A percentile compares a stretch with the other conserved stretches of the same genome.
phyloP scores from a whole-genome alignment of 2,888 invertebrate species.

The Cantharis nigra region DNA sequence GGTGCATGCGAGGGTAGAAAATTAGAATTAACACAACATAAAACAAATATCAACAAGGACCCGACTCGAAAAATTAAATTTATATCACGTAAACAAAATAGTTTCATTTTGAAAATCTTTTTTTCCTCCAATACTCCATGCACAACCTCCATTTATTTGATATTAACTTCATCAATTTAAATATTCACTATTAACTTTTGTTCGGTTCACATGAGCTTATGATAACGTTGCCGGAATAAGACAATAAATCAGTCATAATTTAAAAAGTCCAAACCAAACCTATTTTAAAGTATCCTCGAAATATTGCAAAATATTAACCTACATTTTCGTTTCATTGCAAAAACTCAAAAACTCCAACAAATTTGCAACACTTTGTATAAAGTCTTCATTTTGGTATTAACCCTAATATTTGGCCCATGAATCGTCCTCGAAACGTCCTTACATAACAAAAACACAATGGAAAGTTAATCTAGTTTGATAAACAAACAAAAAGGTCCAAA shows the following conservation, averaged over 20 bases:
- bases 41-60: slow-evolving; percentile 21
- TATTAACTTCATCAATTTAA: not conserved
- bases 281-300: not conserved
- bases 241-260: not conserved
- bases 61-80: not conserved
- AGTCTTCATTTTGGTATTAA: too few relatives aligned
- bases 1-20: slow-evolving; percentile 30
- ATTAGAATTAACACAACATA: slow-evolving; percentile 23
- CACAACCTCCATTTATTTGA: not conserved
- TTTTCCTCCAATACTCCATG: not conserved
- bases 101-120: not conserved
- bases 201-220: not conserved
- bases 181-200: not conserved
- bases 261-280: not conserved
- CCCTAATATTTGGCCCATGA: too few relatives aligned
- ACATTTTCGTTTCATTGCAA: not conserved
- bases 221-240: not conserved
- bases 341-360: not conserved
- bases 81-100: not conserved
- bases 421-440: not conserved
- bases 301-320: not conserved
- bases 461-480: not conserved
- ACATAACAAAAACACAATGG: not conserved
- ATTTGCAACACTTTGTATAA: not conserved
- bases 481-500: not conserved